Evolutionary conservation across 1,140 invertebrate species (phyloP), one percentile per base, ranked within the genome.

Genomic region (Pantala flavescens): DNA sequence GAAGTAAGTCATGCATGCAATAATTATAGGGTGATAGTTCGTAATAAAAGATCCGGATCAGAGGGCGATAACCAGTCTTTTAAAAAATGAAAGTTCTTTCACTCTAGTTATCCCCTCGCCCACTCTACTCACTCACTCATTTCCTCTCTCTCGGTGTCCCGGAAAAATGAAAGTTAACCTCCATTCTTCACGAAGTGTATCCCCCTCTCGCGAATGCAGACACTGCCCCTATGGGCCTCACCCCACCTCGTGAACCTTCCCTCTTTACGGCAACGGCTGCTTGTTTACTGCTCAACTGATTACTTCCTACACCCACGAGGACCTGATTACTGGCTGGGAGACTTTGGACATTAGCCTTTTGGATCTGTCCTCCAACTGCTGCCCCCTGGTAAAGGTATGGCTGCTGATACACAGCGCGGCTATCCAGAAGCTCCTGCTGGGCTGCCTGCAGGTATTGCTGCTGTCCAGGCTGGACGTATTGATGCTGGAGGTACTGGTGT

Each of bases 81-180:
- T 36, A 36, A 36, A 36, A 36, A 36, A 36, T 36, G 28, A 36
- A 36, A 36, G 28, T 36, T 36, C 28, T 36, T 36, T 36, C 28
- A 36, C 28, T 36, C 9, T 9, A 36, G 28, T 63, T 21, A 63
- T 63, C n/a, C 49, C 49, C 16, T 63, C 14, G 49, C 16, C 49
- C n/a, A 12, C 49, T 63, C 49, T 63, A 16, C 49, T 63, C 28
- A 36, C 49, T 63, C 49, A 16, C 49, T 63, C 49, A 63, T 12
- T 63, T 63, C 49, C n/a, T 21, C 49, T 21, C 28, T 63, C n/a
- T 63, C 49, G 49, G 5, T 63, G 3, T 63, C 49, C 49, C 49
- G 49, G 49, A 63, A 63, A 63, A 63, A 63, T 63, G 49, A 63
- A 63, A 63, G 49, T 63, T 63, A 36, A 16, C 49, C 49, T 63